phyloP scores from a whole-genome alignment of 2,113 vertebrate genomes.

The Sinosuthora webbiana region DNA sequence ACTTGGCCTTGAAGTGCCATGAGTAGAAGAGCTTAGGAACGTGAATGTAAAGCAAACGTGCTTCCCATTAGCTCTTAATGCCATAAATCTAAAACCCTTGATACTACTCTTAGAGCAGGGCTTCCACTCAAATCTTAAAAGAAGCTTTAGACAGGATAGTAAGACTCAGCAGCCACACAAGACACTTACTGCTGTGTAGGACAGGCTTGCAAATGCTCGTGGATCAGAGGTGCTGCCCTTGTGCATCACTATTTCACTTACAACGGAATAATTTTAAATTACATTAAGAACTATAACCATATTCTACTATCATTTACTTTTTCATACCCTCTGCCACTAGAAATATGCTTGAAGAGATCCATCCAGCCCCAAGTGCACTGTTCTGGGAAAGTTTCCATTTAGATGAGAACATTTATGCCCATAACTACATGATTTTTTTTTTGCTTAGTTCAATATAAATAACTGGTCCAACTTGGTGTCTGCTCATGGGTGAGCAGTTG shows the following conservation, averaged over 20 bases:
- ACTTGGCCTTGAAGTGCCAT: background rate
- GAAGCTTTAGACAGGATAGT: background rate
- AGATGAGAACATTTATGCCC: background rate
- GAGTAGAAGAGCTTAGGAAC: background rate
- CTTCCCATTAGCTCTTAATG: constrained; percentile 30
- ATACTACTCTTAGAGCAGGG: background rate
- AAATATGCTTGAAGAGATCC: constrained; percentile 20
- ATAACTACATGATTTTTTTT: background rate
- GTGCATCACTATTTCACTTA: constrained; percentile 9
- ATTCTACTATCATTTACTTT: background rate
- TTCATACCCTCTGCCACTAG: constrained; percentile 9
- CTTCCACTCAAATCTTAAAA: background rate
- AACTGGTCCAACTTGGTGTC: constrained; percentile 6
- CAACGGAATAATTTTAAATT: constrained; percentile 5
- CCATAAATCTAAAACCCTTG: constrained; percentile 24
- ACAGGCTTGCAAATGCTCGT: background rate
- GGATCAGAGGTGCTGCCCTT: background rate
- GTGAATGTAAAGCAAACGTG: background rate
- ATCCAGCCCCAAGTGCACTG: background rate
- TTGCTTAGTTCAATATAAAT: background rate
- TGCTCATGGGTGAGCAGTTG: background rate
- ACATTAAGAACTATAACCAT: background rate
- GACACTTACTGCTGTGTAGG: background rate
- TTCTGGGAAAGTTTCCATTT: background rate
- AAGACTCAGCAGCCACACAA: background rate